phyloP scores from a whole-genome alignment of 2,888 invertebrate species.

The Nomada flava region DNA sequence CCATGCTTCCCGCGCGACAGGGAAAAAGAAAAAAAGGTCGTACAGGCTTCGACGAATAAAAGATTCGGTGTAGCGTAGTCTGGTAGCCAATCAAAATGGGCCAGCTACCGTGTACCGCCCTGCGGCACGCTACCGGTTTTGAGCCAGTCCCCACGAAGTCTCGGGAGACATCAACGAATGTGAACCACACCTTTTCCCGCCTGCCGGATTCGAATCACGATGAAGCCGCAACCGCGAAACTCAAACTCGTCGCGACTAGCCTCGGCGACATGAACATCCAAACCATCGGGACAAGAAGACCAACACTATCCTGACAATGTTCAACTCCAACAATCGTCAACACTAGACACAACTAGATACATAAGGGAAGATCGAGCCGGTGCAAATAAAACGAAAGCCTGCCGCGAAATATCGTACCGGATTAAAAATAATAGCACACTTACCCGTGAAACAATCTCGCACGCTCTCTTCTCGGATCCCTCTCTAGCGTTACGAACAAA shows the following conservation, averaged over 20 bases:
- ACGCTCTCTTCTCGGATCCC: slow-evolving; percentile 15
- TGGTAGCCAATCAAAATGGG: slow-evolving; percentile 81
- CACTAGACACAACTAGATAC: neutral
- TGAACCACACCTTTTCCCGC: slow-evolving; percentile 72
- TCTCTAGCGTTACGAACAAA: slow-evolving; percentile 21
- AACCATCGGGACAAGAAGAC: too few relatives aligned
- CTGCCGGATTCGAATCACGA: slow-evolving; percentile 39
- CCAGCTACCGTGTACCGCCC: slow-evolving; percentile 83
- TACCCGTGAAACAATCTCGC: slow-evolving; percentile 29
- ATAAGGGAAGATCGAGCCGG: too few relatives aligned
- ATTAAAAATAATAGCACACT: slow-evolving; percentile 14
- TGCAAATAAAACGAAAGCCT: too few relatives aligned
- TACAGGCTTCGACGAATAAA: slow-evolving; percentile 31
- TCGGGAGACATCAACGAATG: slow-evolving; percentile 52
- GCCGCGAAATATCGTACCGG: too few relatives aligned
- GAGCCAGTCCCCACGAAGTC: slow-evolving; percentile 72
- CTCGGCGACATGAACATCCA: neutral
- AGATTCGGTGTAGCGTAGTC: slow-evolving; percentile 51
- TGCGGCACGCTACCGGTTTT: slow-evolving; percentile 82
- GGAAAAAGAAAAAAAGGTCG: neutral
- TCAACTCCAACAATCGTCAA: neutral
- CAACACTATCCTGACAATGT: neutral
- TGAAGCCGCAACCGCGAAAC: slow-evolving; percentile 5
- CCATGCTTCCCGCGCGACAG: too few relatives aligned
- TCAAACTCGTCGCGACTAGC: neutral